Conservation (phyloP, 2,888 invertebrate genomes). For the Drepanosiphum platanoidis region DNA sequence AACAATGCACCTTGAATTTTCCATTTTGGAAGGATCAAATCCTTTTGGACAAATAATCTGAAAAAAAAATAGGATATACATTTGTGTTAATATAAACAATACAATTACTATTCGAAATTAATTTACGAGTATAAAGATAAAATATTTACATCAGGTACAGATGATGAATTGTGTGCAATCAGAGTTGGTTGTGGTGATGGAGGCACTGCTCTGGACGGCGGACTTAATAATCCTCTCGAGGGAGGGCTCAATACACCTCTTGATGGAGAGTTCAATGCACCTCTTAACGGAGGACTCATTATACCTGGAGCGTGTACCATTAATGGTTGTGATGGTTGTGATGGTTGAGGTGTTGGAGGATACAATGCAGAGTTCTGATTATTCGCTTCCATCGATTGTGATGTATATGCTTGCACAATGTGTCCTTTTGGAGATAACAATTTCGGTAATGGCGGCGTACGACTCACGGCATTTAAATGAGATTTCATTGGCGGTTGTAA, state of each 20-base stretch:
- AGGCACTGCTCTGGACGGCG: conserved; percentile 39
- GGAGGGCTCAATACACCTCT: conserved; percentile 40
- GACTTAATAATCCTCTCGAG: conserved; percentile 48
- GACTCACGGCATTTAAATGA: conserved; percentile 51
- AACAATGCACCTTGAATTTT: conserved; percentile 56
- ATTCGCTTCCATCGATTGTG: conserved; percentile 45
- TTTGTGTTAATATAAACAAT: background rate
- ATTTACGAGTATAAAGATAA: background rate
- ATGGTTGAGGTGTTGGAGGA: background rate
- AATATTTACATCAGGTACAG: conserved; percentile 50
- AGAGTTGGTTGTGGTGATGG: conserved; percentile 34
- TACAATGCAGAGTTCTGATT: conserved; percentile 25
- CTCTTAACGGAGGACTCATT: conserved; percentile 35
- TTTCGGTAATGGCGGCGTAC: conserved; percentile 59
- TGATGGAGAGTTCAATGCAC: conserved; percentile 5
- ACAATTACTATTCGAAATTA: background rate
- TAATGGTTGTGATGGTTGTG: conserved; percentile 40
- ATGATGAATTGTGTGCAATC: conserved; percentile 19
- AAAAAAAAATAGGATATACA: conserved; percentile 12
- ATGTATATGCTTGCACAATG: conserved; percentile 58
- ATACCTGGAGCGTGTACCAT: conserved; percentile 24
- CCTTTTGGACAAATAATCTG: conserved; percentile 59
- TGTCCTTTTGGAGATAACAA: conserved; percentile 58
- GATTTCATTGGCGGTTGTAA: conserved; percentile 55
- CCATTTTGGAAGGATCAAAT: conserved; percentile 58